A percentile compares a stretch with the other conserved stretches of the same genome.
Conservation (phyloP, 2,888 invertebrate species). For the Mythimna vitellina region DNA sequence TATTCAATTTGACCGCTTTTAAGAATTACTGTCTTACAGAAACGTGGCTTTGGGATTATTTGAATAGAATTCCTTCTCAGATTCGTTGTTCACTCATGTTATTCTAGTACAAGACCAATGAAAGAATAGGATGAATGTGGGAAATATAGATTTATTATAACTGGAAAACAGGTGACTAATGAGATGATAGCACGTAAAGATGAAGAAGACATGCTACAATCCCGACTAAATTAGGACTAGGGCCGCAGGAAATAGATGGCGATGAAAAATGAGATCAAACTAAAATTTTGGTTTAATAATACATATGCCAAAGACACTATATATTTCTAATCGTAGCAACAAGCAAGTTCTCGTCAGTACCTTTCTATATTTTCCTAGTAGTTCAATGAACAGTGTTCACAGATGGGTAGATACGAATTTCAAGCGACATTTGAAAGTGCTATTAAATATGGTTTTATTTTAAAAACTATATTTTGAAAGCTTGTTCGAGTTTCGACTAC, state of each 20-base stretch:
- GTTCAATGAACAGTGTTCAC: slow-evolving; percentile 16
- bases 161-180: background rate
- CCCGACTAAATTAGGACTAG: background rate
- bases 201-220: background rate
- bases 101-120: background rate
- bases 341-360: background rate
- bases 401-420: slow-evolving; percentile 22
- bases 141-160: background rate
- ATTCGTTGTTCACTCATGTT: background rate
- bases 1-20: slow-evolving; percentile 50
- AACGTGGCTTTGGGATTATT: background rate
- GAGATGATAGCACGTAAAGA: background rate
- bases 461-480: background rate
- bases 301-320: background rate
- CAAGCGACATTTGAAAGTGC: background rate
- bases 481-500: background rate
- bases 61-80: background rate
- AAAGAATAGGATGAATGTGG: background rate
- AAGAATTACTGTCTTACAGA: slow-evolving; percentile 14
- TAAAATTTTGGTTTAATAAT: no score
- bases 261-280: background rate
- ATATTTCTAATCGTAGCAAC: background rate
- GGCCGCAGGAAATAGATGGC: background rate
- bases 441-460: slow-evolving; percentile 18
- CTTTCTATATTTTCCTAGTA: slow-evolving; percentile 19